Percentiles rank a stretch among this genome's conserved stretches.
phyloP scores from a whole-genome alignment of 2,888 invertebrate genomes.

The Clusia tigrina region DNA sequence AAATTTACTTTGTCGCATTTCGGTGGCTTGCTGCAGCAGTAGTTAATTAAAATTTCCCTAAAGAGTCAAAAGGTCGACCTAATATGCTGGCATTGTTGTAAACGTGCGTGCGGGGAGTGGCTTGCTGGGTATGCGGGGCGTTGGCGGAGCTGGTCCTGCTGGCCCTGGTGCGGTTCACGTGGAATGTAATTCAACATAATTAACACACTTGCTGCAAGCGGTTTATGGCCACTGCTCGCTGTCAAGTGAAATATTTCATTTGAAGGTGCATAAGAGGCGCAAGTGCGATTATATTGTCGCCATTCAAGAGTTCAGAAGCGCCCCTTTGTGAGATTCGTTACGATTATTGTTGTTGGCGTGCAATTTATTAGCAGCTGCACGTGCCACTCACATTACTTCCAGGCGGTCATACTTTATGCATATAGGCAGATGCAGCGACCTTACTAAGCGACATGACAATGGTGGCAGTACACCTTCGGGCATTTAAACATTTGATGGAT shows the following conservation, averaged over 20 bases:
- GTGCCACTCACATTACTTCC: background rate
- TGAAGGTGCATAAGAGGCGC: slow-evolving; percentile 1
- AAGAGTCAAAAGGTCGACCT: slow-evolving; percentile 14
- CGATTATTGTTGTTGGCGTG: background rate
- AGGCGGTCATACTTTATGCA: no score
- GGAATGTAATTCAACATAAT: background rate
- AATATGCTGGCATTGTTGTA: background rate
- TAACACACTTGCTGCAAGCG: slow-evolving; percentile 2
- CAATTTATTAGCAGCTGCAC: background rate
- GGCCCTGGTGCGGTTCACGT: background rate
- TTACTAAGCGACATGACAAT: no score
- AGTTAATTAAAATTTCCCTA: slow-evolving; percentile 27
- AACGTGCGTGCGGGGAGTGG: background rate
- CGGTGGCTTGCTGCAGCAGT: slow-evolving; percentile 8
- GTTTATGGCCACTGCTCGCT: background rate
- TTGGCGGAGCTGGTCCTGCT: background rate
- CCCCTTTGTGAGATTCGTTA: slow-evolving; percentile 1
- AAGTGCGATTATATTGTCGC: background rate
- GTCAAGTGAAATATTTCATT: slow-evolving; percentile 16
- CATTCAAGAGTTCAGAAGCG: no score
- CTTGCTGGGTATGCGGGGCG: background rate
- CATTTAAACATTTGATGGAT: no score
- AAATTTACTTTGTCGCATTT: slow-evolving; percentile 4
- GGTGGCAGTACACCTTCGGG: no score
- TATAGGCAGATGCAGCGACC: no score